These are phyloP conservation scores for Pseudopleuronectes americanus DNA, from an alignment of 2,797 vertebrate species.

Conservation along the genomic window DNA sequence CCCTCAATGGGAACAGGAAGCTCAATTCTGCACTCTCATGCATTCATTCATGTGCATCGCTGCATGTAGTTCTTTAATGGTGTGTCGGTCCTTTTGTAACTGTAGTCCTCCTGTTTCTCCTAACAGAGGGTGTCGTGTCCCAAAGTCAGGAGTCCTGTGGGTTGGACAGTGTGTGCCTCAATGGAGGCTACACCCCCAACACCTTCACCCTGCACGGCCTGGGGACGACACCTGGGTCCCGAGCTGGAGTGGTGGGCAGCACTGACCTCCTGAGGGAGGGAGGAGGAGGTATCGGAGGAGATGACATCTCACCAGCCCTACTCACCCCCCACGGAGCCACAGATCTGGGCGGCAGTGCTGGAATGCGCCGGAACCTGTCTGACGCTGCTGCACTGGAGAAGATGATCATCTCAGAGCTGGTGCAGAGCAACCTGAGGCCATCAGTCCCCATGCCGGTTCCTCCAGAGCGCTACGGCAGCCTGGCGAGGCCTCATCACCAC, in stretches of 20 bases:
- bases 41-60: conserved; percentile 37
- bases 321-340: conserved; percentile 77
- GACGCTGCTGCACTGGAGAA: conserved; percentile 93
- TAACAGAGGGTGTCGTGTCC: conserved; percentile 87
- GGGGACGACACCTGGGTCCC: conserved; percentile 81
- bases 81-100: conserved; percentile 9
- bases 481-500: conserved; percentile 74
- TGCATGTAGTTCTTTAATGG: not conserved
- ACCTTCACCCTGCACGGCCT: conserved; percentile 92
- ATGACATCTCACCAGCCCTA: conserved; percentile 83
- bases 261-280: conserved; percentile 85
- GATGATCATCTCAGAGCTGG: conserved; percentile 96
- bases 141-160: conserved; percentile 90
- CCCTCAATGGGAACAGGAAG: conserved; percentile 56
- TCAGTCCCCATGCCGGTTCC: conserved; percentile 73
- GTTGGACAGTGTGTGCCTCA: conserved; percentile 92
- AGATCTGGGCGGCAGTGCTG: conserved; percentile 65
- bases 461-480: conserved; percentile 81
- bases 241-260: conserved; percentile 84
- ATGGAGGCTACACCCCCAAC: conserved; percentile 95
- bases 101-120: conserved; percentile 34
- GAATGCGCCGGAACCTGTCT: conserved; percentile 86
- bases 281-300: conserved; percentile 76
- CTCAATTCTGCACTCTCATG: conserved; percentile 52
- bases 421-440: conserved; percentile 91